Evolutionary conservation across 2,797 vertebrate genomes (phyloP).

Genomic region (Hypotaenidia philippensis): DNA sequence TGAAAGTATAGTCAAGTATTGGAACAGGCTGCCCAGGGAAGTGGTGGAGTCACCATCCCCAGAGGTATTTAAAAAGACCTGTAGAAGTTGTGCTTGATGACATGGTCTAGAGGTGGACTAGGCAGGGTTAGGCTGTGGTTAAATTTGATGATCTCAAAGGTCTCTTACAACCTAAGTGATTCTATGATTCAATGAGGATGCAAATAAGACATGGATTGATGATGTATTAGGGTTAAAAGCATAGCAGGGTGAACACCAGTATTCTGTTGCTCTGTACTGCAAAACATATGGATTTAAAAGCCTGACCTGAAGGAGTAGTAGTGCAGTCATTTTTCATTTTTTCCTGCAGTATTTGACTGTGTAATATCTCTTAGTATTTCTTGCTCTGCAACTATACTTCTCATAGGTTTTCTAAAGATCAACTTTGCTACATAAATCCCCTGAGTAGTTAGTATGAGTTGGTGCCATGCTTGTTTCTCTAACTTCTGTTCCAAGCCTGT

Average conservation of each 20-base stretch:
- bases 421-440: not conserved
- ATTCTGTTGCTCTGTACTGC: not conserved
- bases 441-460: not conserved
- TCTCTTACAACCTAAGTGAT: too few relatives aligned
- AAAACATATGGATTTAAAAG: not conserved
- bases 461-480: not conserved
- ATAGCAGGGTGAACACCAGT: not conserved
- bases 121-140: too few relatives aligned
- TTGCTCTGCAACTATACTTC: not conserved
- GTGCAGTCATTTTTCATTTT: not conserved
- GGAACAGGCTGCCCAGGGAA: too few relatives aligned
- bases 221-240: not conserved
- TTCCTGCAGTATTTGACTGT: not conserved
- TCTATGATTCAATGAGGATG: not conserved
- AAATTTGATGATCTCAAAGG: too few relatives aligned
- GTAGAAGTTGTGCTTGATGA: too few relatives aligned
- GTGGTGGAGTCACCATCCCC: too few relatives aligned
- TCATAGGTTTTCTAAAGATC: not conserved
- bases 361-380: not conserved
- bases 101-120: too few relatives aligned
- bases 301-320: not conserved
- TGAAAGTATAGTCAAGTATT: too few relatives aligned
- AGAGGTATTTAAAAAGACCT: too few relatives aligned
- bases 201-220: not conserved
- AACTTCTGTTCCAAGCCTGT: not conserved